Percentiles rank a stretch among this genome's conserved stretches.
Conservation (phyloP, 2,113 vertebrate genomes). For the Tragelaphus strepsiceros region DNA sequence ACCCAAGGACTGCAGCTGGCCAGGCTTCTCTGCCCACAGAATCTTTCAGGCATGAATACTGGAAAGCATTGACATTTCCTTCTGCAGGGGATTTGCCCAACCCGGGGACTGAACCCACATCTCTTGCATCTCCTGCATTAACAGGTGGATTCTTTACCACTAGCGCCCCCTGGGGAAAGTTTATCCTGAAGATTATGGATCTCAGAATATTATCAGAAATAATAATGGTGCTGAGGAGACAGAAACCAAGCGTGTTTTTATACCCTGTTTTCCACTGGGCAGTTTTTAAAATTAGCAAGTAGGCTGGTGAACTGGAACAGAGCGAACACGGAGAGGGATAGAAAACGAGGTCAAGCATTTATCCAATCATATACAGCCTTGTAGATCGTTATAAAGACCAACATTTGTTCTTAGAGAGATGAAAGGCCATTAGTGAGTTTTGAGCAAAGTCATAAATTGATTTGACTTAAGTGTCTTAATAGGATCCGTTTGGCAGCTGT, state of each 20-base stretch:
- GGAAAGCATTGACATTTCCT: neutral
- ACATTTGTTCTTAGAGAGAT: conserved; percentile 25
- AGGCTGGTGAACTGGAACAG: neutral
- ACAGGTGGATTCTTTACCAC: neutral
- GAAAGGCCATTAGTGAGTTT: conserved; percentile 35
- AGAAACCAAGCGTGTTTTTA: neutral
- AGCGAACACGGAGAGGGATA: neutral
- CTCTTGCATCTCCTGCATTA: neutral
- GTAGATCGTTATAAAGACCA: neutral
- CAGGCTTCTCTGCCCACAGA: neutral
- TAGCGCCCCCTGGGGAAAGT: neutral
- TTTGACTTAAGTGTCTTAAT: conserved; percentile 9
- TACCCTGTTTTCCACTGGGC: neutral
- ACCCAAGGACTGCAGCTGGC: neutral
- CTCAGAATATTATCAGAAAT: neutral
- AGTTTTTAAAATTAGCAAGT: neutral
- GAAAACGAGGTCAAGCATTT: conserved; percentile 45
- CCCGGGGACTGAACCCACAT: neutral
- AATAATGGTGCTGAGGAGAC: neutral
- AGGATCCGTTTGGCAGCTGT: neutral
- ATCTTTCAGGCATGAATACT: neutral
- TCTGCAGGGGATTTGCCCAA: neutral
- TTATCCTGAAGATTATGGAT: conserved; percentile 5
- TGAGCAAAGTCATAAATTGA: conserved; percentile 21
- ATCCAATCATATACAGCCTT: neutral